A percentile compares a stretch with the other conserved stretches of the same genome.
Evolutionary conservation across 2,113 vertebrate genomes (phyloP).

Genomic region (Ammodytes marinus): DNA sequence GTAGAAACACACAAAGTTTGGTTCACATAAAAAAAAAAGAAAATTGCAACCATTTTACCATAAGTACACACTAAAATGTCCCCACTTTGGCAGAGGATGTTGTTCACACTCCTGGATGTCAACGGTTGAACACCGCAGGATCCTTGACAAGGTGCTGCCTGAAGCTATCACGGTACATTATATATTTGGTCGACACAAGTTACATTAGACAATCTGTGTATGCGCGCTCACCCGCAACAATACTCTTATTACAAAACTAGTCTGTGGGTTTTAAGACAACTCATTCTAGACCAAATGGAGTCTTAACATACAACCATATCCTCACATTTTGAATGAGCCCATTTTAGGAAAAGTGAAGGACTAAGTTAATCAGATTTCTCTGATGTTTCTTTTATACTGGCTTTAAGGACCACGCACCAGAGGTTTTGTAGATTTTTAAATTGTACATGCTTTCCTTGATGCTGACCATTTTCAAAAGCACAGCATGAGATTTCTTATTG

Average conservation of each 20-base stretch:
- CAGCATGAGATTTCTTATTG: rapidly evolving
- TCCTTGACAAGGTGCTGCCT: conserved; percentile 46
- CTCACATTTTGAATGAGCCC: background rate
- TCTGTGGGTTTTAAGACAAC: conserved; percentile 17
- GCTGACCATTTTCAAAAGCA: conserved; percentile 5
- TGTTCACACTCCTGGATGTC: conserved; percentile 35
- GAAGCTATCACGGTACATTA: conserved; percentile 63
- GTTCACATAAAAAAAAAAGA: conserved; percentile 77
- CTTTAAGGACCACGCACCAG: background rate
- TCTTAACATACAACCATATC: conserved; percentile 9
- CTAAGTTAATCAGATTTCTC: too few relatives aligned
- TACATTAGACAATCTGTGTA: conserved; percentile 50
- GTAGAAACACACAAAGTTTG: conserved; percentile 76
- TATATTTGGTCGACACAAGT: conserved; percentile 66
- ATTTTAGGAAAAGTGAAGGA: background rate
- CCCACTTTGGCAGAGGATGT: conserved; percentile 1
- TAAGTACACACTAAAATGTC: conserved; percentile 58
- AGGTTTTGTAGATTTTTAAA: background rate
- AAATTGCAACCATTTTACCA: conserved; percentile 68
- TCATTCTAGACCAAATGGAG: conserved; percentile 3
- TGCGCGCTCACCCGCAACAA: conserved; percentile 14
- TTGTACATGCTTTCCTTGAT: background rate
- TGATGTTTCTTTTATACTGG: background rate
- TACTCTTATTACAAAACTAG: conserved; percentile 61
- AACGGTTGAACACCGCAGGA: conserved; percentile 34